Conservation (phyloP, 2,797 vertebrate genomes). For the Argyrosomus regius region DNA sequence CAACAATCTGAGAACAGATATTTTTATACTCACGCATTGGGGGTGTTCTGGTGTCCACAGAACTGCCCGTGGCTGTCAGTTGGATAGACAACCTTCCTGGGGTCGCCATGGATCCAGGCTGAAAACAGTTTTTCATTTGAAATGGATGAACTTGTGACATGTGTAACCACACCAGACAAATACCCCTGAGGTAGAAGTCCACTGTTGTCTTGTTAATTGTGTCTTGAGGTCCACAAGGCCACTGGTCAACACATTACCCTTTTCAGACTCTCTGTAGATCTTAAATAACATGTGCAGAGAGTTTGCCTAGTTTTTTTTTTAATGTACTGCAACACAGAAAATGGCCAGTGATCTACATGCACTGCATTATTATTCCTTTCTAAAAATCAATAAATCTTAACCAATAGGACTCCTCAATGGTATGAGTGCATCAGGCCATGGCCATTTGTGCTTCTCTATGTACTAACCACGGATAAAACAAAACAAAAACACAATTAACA, state of each 20-base stretch:
- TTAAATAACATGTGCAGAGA: slow-evolving; percentile 5
- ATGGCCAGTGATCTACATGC: background rate
- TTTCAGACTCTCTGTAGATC: background rate
- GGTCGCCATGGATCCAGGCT: slow-evolving; percentile 97
- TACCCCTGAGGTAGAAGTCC: background rate
- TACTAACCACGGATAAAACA: background rate
- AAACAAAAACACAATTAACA: slow-evolving; percentile 18
- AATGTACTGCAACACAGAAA: background rate
- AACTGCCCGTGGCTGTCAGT: slow-evolving; percentile 97
- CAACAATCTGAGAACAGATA: slow-evolving; percentile 23
- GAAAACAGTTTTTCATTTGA: slow-evolving; percentile 52
- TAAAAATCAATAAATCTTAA: background rate
- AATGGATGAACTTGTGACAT: background rate
- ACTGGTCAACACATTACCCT: slow-evolving; percentile 4
- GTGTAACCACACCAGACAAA: background rate
- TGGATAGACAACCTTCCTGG: slow-evolving; percentile 93
- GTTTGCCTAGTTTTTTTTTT: background rate
- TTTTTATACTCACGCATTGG: slow-evolving; percentile 91
- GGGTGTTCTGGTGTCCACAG: slow-evolving; percentile 93
- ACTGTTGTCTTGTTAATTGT: background rate
- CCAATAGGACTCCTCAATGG: background rate
- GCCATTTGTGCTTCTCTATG: background rate
- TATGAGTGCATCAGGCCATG: slow-evolving; percentile 8
- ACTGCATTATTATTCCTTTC: background rate
- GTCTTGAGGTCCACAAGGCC: background rate